Conservation (phyloP, 2,113 vertebrate genomes). For the Myrmecobius fasciatus region DNA sequence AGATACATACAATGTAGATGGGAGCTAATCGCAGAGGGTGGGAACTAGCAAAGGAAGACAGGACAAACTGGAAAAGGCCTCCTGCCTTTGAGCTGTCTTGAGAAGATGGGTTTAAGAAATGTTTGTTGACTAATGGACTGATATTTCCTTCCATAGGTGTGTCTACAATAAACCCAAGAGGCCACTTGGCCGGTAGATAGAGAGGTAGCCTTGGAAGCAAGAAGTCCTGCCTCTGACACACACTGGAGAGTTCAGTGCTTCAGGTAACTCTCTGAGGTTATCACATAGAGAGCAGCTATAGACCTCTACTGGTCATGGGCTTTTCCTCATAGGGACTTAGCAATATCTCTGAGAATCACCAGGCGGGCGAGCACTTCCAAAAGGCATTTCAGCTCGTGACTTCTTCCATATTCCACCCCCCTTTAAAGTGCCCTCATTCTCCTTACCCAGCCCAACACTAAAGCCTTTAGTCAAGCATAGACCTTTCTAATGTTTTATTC, state of each 20-base stretch:
- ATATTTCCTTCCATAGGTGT: background rate
- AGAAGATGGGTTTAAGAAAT: no score
- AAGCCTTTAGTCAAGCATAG: background rate
- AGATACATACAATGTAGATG: no score
- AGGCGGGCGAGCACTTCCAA: background rate
- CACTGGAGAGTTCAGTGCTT: background rate
- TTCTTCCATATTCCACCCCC: background rate
- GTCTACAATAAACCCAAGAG: background rate
- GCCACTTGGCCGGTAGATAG: background rate
- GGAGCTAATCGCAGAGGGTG: no score
- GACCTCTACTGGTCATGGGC: background rate
- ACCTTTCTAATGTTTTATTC: background rate
- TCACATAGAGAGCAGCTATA: background rate
- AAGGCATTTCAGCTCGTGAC: background rate
- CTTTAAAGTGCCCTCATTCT: background rate
- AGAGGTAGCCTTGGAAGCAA: background rate
- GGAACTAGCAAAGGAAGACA: no score
- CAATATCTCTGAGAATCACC: background rate
- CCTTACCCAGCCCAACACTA: background rate
- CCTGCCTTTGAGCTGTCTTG: no score
- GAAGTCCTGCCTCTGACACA: background rate
- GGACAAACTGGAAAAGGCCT: no score
- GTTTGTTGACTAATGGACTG: no score
- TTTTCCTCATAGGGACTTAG: background rate
- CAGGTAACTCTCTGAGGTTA: background rate